Evolutionary conservation across 2,113 vertebrate genomes (phyloP).

Genomic region (Mus pahari): DNA sequence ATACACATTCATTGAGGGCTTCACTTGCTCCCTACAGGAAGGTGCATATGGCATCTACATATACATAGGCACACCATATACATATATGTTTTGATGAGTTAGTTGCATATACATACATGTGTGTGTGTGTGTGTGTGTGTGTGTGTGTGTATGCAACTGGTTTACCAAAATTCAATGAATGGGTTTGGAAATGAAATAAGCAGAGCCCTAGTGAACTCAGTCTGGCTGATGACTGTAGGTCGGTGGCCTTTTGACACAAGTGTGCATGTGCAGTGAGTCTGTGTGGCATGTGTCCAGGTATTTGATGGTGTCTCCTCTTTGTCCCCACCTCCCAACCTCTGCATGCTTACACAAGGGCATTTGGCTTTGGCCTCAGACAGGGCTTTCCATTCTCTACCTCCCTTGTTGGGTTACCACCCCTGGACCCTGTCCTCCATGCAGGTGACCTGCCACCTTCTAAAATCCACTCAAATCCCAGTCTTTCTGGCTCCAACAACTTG

Average conservation of each 20-base stretch:
- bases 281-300: neutral
- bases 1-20: neutral
- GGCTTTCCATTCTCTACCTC: neutral
- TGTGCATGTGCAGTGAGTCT: neutral
- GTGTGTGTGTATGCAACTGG: neutral
- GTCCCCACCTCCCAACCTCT: neutral
- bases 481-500: neutral
- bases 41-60: neutral
- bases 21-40: neutral
- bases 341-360: neutral
- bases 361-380: neutral
- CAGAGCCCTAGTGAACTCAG: neutral
- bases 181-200: constrained; percentile 18
- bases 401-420: neutral
- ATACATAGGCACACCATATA: neutral
- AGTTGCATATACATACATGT: too few relatives aligned
- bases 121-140: too few relatives aligned
- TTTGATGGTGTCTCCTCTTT: neutral
- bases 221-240: neutral
- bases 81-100: neutral
- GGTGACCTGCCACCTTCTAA: neutral
- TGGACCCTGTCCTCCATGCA: neutral
- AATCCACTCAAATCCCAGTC: neutral
- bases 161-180: constrained; percentile 25
- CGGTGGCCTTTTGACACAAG: neutral